Base-by-base conservation (phyloP, 1,140 invertebrate species). In the Portunus trituberculatus region DNA sequence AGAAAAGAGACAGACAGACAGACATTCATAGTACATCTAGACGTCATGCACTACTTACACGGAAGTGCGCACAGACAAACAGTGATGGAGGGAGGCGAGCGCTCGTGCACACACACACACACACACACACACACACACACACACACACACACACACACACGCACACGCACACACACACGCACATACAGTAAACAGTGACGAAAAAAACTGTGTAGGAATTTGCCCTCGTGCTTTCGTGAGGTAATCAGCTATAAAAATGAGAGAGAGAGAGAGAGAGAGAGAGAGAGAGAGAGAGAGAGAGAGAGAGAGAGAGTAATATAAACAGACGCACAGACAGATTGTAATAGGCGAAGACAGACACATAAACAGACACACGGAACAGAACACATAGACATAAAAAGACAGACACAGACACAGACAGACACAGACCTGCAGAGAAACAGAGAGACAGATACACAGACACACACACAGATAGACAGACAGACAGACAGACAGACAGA, bases 141-240 rank as follows among this genome's bases (percentile, higher is more conserved):
- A 91, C 89, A 52, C 46, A 91, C 46, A 91, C 46, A 91, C 46
- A 91, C 89, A 59, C 48, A 91, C 88, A 90, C 88, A 90, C 88
- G n/a, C 88, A 90, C 88, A 90, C 88, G 48, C 88, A 90, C 45
- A 90, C 88, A 45, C 32, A 88, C 1, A 4, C n/a, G n/a, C 31
- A 32, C 16, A 88, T 31, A 88, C 31, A 39, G 29, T 39, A 46
- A 32, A 88, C 45, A 88, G 31, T 76, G 67, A n/a, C 20, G 67
- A 25, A 76, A 76, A 20, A 76, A 76, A n/a, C 67, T 76, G 12
- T 20, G 20, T 0, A 76, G 67, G 67, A 76, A 76, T 76, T 76
- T 20, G 16, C 52, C 52, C 52, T 12, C 52, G 52, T 59, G 52
- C 52, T 10, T 76, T 76, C 67, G 67, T 76, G 67, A 76, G 67